Percentiles rank a stretch among this genome's conserved stretches.
Conservation (phyloP, 2,797 vertebrate species). For the Melanogrammus aeglefinus region DNA sequence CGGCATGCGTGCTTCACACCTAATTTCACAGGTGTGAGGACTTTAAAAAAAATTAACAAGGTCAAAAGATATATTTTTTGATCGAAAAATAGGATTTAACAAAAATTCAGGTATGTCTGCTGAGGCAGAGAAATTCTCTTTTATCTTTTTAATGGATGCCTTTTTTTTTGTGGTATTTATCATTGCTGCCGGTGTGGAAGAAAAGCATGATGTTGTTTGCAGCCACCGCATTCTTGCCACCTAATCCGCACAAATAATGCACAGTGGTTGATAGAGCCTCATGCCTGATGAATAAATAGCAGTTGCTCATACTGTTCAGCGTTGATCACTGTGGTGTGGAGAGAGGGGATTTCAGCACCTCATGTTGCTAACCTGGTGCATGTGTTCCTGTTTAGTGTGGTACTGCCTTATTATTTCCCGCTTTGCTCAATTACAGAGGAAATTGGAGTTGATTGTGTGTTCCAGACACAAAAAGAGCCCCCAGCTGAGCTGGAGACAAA, state of each 20-base stretch:
- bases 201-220: not conserved
- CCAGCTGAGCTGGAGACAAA: not conserved
- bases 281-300: too few species aligned
- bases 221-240: not conserved
- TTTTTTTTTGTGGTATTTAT: not conserved
- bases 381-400: not conserved
- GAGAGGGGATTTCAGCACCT: not conserved
- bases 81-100: constrained; percentile 26
- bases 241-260: not conserved
- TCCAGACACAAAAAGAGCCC: constrained; percentile 23
- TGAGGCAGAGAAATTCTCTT: too few species aligned
- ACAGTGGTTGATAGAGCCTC: too few species aligned
- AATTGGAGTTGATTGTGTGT: constrained; percentile 41
- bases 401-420: too few species aligned
- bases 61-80: constrained; percentile 25
- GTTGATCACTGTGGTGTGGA: not conserved
- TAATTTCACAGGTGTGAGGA: not conserved
- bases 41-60: not conserved
- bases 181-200: not conserved
- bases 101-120: too few species aligned
- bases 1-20: not conserved
- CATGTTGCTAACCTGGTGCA: not conserved
- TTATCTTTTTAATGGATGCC: too few species aligned
- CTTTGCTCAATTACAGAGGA: constrained; percentile 21
- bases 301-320: too few species aligned